Base-by-base conservation (phyloP, 2,797 vertebrate species). In the Sarcoramphus papa region DNA sequence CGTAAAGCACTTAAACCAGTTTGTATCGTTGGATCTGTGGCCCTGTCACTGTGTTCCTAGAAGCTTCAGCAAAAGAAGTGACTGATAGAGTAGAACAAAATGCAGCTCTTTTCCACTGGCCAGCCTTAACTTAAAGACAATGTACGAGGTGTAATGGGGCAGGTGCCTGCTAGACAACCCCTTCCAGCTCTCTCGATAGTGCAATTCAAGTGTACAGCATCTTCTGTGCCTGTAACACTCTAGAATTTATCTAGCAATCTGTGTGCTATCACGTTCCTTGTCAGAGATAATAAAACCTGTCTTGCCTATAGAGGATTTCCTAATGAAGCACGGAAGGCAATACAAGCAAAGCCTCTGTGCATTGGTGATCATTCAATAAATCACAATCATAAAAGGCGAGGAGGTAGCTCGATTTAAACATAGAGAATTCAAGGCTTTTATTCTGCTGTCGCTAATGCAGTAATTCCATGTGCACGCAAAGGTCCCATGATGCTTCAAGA, bases 211-310 rank as follows among this genome's bases (percentile, higher is more conserved):
- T 45, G 14, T 28, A 35, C 11, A 30, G 23, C 59, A 50, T 63
- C 45, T 45, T 73, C 63, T 37, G 12, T 50, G 56, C 33, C 40
- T 72, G 53, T 54, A 56, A 65, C 47, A 47, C 27, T 63, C 72
- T 35, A 24, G 70, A 93, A 91, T 93, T 97, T 92, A 85, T 87
- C 82, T 93, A 41, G 56, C 79, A 91, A 92, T 85, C 84, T 70
- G 15, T 77, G 56, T 17, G 48, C 67, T 70, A 45, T 83, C 85
- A 74, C 7, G 0, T 85, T 85, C 64, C 33, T 80, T 95, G 89
- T 91, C 92, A 92, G 73, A 53, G 81, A 33, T 59, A 60, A 77
- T 94, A 93, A 94, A 96, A 85, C 51, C 69, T 91, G 53, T 65
- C 87, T 90, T 92, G 72, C 87, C 90, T 62, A 3, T n/a, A 72